A percentile compares a stretch with the other conserved stretches of the same genome.
phyloP scores from a whole-genome alignment of 2,888 invertebrate species.

The Andrena chrysosceles region DNA sequence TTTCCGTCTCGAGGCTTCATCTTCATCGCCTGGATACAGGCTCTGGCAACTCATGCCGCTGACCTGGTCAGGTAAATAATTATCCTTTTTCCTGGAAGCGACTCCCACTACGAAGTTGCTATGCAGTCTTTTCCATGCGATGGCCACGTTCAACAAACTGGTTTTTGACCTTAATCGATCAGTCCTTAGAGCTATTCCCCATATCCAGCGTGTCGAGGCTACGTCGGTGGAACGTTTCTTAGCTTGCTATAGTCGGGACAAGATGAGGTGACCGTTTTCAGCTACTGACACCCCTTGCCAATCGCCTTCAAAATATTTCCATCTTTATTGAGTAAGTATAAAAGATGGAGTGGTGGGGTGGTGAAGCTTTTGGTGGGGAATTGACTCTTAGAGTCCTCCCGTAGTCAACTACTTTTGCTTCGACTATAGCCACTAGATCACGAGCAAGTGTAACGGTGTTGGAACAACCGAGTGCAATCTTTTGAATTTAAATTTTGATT shows the following conservation, averaged over 20 bases:
- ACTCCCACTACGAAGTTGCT: conserved; percentile 30
- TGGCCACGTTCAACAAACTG: conserved; percentile 34
- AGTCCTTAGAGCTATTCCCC: conserved; percentile 20
- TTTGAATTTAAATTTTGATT: neutral
- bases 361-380: neutral
- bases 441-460: neutral
- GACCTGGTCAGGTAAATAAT: conserved; percentile 53
- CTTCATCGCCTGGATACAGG: conserved; percentile 27
- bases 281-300: neutral
- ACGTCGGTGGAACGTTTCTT: conserved; percentile 9
- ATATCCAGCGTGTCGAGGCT: conserved; percentile 8
- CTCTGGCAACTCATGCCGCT: conserved; percentile 42
- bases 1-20: neutral
- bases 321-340: neutral
- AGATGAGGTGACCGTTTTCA: neutral
- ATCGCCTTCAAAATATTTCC: neutral
- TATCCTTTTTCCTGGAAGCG: conserved; percentile 47
- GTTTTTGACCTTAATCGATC: conserved; percentile 38
- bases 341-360: neutral
- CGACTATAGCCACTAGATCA: neutral
- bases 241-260: neutral
- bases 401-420: neutral
- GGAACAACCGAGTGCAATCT: neutral
- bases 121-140: conserved; percentile 27
- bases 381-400: neutral